Evolutionary conservation across 1,140 invertebrate genomes (phyloP), one percentile per base, ranked within the genome.

Genomic region (Drosophila punjabiensis): DNA sequence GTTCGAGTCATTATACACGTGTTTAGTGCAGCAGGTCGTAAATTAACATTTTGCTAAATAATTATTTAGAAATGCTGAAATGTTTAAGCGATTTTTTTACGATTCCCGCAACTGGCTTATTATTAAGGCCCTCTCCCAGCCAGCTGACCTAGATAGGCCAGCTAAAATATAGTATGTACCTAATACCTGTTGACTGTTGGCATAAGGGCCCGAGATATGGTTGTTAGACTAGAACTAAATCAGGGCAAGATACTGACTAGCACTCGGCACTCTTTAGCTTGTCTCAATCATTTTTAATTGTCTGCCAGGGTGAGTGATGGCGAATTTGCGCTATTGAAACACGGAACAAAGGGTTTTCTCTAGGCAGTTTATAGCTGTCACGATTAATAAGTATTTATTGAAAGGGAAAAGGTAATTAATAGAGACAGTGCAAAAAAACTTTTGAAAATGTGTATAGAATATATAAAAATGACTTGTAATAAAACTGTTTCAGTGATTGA

Each of bases 1-100:
- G 67, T 62, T 81, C 41, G 24, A 64, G 79, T 76, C 79, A 63
- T 76, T 81, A 59, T 61, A 78, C 82, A 86, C 82, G 74, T 82
- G 77, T 76, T 70, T 50, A 52, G 43, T 69, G 64, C 76, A 78
- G 74, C 76, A 78, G 63, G 62, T 67, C 76, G 66, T 86, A 86
- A 86, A 81, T 53, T 60, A 74, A 58, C 48, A 65, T 67, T 62
- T 64, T 55, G 70, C 76, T 68, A 52, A 75, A 77, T 67, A 79
- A 82, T 85, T 82, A 86, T 80, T 68, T 66, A 66, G 47, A 70
- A 79, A 79, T 71, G 52, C 53, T 79, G 64, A 78, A 64, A 68
- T 67, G 53, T 24, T 55, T 62, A 39, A 75, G 60, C 65, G 62
- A 24, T 62, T 76, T 64, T 75, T 63, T 52, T 30, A 75, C 62